Evolutionary conservation across 2,888 invertebrate species (phyloP), one percentile per base, ranked within the genome.

Genomic region (Epinotia nisella): DNA sequence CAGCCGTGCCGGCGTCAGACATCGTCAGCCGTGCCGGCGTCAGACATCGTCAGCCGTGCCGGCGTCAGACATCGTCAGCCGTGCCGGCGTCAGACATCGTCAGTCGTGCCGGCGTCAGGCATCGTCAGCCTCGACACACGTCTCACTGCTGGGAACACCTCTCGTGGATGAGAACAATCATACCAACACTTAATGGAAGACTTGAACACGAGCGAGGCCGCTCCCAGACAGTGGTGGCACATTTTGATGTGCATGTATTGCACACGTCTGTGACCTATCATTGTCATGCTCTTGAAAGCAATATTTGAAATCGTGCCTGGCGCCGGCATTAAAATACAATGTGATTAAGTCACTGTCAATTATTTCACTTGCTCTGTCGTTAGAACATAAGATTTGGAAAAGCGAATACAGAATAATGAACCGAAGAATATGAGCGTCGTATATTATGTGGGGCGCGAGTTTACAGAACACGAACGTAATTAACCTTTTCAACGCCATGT

Each of bases 361-460:
- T 35, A 61, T 67, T 72, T 60, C 55, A 56, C n/a, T 17, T 17
- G 55, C 49, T 68, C 62, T 55, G 61, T 39, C 67, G 55, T 62
- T 19, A 51, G 71, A 72, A 73, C 51, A 75, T 70, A 76, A 75
- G 75, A 77, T 76, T 75, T 75, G 75, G 49, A 39, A 60, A 75
- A 76, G 75, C 76, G 76, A 75, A 71, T 65, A 39, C 67, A 83
- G 87, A 90, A 90, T 88, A 91, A 91, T 88, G 77, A 85, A 87
- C 90, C 83, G 90, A 91, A 90, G 92, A 92, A 92, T 90, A 92
- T 87, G 79, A 85, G 88, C 83, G 80, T 85, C 81, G 78, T 82
- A 85, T 88, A 86, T 87, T 88, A 86, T 87, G 88, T 78, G 83
- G 85, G 85, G 82, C 85, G 89, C 86, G 85, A 89, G 78, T 85